Evolutionary conservation across 2,888 invertebrate genomes (phyloP), one percentile per base, ranked within the genome.

Genomic region (Tubulanus polymorphus): DNA sequence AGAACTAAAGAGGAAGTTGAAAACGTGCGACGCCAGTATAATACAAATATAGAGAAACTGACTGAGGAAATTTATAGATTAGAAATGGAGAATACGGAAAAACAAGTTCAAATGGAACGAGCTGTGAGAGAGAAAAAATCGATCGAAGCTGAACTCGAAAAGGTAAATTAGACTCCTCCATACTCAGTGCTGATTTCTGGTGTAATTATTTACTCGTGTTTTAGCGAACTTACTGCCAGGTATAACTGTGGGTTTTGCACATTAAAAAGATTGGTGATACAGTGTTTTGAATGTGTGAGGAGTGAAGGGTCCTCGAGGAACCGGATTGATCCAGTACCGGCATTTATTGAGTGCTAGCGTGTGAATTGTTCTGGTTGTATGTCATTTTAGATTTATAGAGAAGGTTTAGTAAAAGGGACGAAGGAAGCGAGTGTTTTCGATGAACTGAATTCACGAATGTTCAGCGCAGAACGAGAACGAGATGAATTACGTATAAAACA

Each of bases 1-100:
- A 59, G 72, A 23, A 75, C 78, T 3, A 64, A 74, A 49, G 68
- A 76, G 56, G 76, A 78, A 69, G 76, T 76, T 32, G 76, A 77
- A 56, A 65, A 59, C 51, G 70, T 76, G 3, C 62, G 70, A 50
- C 65, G 66, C 28, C 73, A 73, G 65, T 71, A 72, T 56, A 76
- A 76, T 64, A 68, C 71, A 27, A 71, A 72, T 54, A 70, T 77
- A 2, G 60, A 61, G 18, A 72, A 69, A 55, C 64, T 77, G 20
- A 75, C 73, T 51, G 74, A 75, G 47, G 75, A 76, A 60, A 61
- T 76, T 1, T 73, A 75, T 54, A 62, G 62, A n/a, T 54, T 74
- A 28, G 77, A 77, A 59, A 67, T 76, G 73, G 75, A 70, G 26
- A 68, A 63, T 56, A 64, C 67, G n/a, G 75, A 76, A 60, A 69